phyloP scores from a whole-genome alignment of 2,888 invertebrate species.

The Frankliniella fusca region DNA sequence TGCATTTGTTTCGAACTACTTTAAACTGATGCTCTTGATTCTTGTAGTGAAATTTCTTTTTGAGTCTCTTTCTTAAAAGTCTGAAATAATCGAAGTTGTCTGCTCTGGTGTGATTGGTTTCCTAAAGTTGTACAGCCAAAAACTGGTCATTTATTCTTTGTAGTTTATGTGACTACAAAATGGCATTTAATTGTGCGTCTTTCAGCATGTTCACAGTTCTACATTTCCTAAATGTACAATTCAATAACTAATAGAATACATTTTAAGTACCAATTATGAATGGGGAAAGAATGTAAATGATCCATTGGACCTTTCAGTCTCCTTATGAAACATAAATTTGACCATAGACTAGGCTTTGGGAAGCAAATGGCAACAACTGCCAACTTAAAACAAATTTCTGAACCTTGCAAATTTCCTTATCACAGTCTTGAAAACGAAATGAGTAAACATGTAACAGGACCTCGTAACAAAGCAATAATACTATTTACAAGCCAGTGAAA shows the following conservation, averaged over 20 bases:
- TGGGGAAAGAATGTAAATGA: neutral
- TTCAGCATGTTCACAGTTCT: no score
- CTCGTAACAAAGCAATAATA: neutral
- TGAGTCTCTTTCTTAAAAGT: no score
- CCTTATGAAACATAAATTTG: neutral
- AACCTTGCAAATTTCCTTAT: neutral
- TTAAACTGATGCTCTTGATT: neutral
- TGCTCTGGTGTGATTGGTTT: no score
- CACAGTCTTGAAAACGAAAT: neutral
- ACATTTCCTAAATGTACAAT: neutral
- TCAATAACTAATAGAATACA: neutral
- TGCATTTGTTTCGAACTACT: neutral
- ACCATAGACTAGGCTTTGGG: neutral
- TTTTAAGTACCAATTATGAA: neutral
- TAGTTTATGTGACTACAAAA: no score
- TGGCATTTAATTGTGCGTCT: no score
- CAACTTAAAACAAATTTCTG: neutral
- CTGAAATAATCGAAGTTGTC: no score
- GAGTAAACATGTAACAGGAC: neutral
- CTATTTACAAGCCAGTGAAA: neutral
- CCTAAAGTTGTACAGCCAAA: no score
- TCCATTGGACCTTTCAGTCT: neutral
- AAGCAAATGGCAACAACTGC: neutral
- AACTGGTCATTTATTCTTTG: no score
- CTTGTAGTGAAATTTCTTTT: no score